Percentiles rank a stretch among this genome's conserved stretches.
phyloP scores from a whole-genome alignment of 2,888 invertebrate species.

The Patella ulyssiponensis region DNA sequence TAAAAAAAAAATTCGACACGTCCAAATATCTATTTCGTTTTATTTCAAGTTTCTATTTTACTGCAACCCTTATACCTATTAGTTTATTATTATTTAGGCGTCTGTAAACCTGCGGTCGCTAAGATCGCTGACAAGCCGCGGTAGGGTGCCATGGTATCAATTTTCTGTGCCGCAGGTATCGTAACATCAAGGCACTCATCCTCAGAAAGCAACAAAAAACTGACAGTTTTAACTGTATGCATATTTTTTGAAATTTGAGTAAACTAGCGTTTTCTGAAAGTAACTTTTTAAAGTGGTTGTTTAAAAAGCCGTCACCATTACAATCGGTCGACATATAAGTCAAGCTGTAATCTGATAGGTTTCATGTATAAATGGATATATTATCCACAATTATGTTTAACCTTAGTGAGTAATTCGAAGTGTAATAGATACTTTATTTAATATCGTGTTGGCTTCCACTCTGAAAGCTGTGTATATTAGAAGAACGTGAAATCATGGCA shows the following conservation, averaged over 20 bases:
- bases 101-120: conserved; percentile 10
- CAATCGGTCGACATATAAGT: neutral
- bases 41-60: no score
- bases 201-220: conserved; percentile 3
- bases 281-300: conserved; percentile 12
- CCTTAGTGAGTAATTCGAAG: neutral
- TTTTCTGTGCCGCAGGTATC: conserved; percentile 10
- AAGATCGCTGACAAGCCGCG: neutral
- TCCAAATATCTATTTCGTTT: no score
- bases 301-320: neutral
- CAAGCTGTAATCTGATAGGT: conserved; percentile 5
- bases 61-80: neutral
- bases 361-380: conserved; percentile 7
- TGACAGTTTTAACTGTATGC: conserved; percentile 10
- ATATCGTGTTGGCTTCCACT: no score
- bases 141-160: conserved; percentile 3
- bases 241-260: conserved; percentile 11
- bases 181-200: conserved; percentile 3
- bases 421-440: conserved; percentile 3
- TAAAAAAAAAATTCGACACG: no score
- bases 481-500: no score
- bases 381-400: conserved; percentile 11
- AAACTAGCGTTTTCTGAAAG: neutral
- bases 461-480: no score
- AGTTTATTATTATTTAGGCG: conserved; percentile 8